Evolutionary conservation across 2,113 vertebrate species (phyloP), one percentile per base, ranked within the genome.

Genomic region (Hoplias malabaricus): DNA sequence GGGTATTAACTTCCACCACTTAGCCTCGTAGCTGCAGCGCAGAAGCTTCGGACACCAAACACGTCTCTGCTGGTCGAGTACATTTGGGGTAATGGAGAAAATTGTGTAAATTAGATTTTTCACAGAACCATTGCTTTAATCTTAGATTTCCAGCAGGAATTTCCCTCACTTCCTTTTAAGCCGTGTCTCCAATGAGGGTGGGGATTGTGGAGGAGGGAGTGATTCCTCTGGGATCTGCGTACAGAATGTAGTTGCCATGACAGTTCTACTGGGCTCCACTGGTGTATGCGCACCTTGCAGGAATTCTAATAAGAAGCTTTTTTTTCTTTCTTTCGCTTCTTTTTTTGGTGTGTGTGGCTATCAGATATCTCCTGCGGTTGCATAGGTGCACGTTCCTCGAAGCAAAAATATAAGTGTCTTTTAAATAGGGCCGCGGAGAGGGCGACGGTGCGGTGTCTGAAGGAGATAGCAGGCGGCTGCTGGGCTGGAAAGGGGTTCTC

Each of bases 351-450:
- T 59, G 56, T 42, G 70, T 21, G 34, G 33, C 82, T 78, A 83
- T 82, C 73, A 77, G 42, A 23, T 31, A 77, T 79, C 56, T 73
- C 73, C 14, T 61, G 69, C 50, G 43, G 69, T 71, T 69, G 50
- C 56, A 34, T 21, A 57, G 69, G 69, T 73, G 72, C 38, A 38
- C 29, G 69, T 83, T 78, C 61, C 76, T 79, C 69, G 57, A 83
- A 85, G 79, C 63, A 11, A 81, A 81, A 83, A 53, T 83, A 79
- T 85, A 83, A 77, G 81, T 85, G 76, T 69, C 68, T 83, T 81
- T 85, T 83, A 83, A 85, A 83, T 79, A 81, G 73, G 69, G 79
- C 69, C 77, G 62, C 25, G 33, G 68, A 71, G 77, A 67, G 50
- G 14, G 23, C 36, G 25, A 54, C n/a, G 29, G 59, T n/a, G 14